These are phyloP conservation scores for Aplodontia rufa DNA, from an alignment of 2,113 vertebrate species.

Conservation along the genomic window DNA sequence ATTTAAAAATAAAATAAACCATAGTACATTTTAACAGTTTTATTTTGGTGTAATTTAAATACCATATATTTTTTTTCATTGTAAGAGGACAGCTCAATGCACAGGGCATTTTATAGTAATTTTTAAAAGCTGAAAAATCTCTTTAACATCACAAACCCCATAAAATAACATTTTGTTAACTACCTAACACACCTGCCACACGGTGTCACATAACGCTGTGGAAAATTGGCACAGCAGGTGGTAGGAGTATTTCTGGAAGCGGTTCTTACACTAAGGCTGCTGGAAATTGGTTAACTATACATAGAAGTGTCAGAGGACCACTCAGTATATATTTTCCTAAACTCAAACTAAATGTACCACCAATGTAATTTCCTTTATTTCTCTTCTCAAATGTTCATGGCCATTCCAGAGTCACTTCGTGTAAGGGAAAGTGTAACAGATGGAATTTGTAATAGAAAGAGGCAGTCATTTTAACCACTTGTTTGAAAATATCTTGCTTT, in stretches of 20 bases:
- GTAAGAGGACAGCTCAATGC: conserved; percentile 23
- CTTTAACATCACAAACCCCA: conserved; percentile 18
- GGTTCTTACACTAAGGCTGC: conserved; percentile 12
- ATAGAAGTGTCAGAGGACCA: neutral
- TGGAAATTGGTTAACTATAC: conserved; percentile 16
- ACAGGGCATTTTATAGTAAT: neutral
- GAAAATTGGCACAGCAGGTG: conserved; percentile 41
- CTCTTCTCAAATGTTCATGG: neutral
- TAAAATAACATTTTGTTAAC: conserved; percentile 58
- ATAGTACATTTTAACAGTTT: conserved; percentile 15
- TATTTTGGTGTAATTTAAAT: conserved; percentile 35
- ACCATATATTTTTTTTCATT: neutral
- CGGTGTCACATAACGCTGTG: neutral
- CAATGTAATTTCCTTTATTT: neutral
- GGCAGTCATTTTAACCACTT: neutral
- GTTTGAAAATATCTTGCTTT: conserved; percentile 12
- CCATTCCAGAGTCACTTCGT: neutral
- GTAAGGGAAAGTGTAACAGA: neutral
- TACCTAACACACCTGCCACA: neutral
- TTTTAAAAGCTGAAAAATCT: conserved; percentile 51
- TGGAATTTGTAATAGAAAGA: neutral
- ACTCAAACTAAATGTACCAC: neutral
- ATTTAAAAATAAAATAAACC: conserved; percentile 23
- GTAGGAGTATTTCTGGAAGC: conserved; percentile 38
- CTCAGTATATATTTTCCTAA: neutral